phyloP scores from a whole-genome alignment of 2,888 invertebrate genomes.

The Allophyes oxyacanthae region DNA sequence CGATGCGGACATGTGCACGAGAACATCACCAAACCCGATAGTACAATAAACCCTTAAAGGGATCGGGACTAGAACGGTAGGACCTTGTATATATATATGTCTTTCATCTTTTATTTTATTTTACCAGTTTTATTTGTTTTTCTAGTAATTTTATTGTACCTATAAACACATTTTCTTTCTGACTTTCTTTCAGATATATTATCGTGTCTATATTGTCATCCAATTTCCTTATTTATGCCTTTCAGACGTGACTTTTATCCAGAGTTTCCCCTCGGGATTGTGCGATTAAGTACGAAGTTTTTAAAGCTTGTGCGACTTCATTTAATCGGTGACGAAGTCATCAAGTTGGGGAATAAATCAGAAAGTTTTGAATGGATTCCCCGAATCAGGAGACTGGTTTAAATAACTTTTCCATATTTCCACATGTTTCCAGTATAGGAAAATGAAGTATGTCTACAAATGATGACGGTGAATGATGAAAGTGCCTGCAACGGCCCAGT shows the following conservation, averaged over 20 bases:
- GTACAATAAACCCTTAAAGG: no score
- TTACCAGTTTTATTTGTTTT: no score
- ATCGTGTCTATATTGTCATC: not conserved
- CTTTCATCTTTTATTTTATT: no score
- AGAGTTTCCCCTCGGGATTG: not conserved
- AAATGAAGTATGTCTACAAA: not conserved
- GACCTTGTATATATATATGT: no score
- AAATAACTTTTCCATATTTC: not conserved
- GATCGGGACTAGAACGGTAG: no score
- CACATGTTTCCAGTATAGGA: not conserved
- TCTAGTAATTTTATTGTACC: no score
- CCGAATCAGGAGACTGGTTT: conserved; percentile 1
- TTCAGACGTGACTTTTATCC: not conserved
- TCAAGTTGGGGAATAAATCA: not conserved
- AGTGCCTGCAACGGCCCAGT: no score
- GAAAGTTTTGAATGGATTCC: conserved; percentile 2
- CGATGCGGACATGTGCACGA: no score
- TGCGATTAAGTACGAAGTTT: conserved; percentile 5
- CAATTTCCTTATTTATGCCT: not conserved
- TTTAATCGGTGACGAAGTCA: conserved; percentile 5
- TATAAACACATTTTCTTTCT: no score
- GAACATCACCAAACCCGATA: no score
- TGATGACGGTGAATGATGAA: no score
- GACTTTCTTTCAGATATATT: no score
- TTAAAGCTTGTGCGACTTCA: conserved; percentile 5